Evolutionary conservation across 2,113 vertebrate genomes (phyloP).

Genomic region (Emydocephalus ijimae): DNA sequence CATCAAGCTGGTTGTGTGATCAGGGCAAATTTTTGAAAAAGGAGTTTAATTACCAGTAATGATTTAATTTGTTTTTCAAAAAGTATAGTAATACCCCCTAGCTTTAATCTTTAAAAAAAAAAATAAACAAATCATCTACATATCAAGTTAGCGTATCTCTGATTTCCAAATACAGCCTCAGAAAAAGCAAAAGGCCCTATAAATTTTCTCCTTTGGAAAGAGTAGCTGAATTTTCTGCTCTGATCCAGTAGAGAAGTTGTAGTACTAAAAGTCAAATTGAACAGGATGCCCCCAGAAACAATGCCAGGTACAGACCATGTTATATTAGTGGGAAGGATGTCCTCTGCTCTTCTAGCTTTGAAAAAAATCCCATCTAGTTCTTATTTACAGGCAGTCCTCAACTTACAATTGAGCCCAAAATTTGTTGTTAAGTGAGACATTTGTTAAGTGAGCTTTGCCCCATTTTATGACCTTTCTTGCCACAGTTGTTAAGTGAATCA

Average conservation of each 20-base stretch:
- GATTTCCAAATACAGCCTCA: background rate
- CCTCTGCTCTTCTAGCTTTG: background rate
- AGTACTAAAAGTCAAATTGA: background rate
- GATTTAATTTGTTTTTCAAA: background rate
- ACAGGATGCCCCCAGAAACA: background rate
- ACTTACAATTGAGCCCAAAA: too few relatives aligned
- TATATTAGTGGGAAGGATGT: background rate
- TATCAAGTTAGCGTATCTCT: background rate
- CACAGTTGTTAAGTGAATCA: too few relatives aligned
- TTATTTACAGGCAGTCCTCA: too few relatives aligned
- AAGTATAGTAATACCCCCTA: background rate
- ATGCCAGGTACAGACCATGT: background rate
- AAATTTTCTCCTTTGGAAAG: background rate
- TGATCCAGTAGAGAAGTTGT: too few relatives aligned
- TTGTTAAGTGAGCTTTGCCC: too few relatives aligned
- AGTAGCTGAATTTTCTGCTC: background rate
- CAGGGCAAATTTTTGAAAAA: background rate
- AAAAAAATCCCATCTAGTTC: background rate
- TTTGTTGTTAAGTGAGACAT: too few relatives aligned
- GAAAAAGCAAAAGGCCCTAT: background rate
- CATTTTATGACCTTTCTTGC: too few relatives aligned
- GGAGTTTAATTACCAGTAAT: background rate
- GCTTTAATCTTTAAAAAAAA: background rate
- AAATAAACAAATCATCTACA: background rate
- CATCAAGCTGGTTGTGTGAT: background rate